Evolutionary conservation across 1,140 invertebrate species (phyloP), one percentile per base, ranked within the genome.

Genomic region (Chelonus insularis): DNA sequence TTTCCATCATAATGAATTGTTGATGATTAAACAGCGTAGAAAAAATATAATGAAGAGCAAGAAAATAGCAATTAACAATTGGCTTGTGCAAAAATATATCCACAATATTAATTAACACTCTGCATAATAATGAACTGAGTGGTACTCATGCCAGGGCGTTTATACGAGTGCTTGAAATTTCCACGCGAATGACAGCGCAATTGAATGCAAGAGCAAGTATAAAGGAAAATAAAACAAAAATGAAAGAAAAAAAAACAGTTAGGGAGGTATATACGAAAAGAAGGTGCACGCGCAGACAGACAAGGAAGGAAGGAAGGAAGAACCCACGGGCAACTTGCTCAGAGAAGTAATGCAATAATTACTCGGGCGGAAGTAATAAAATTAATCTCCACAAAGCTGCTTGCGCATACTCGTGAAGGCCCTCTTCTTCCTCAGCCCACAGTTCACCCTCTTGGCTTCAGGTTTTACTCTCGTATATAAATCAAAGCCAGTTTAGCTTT

Each of bases 401-500:
- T 25, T 50, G 11, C 21, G 25, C 36, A 34, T 36, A 36, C 39
- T 52, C 18, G 21, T 62, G 48, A 45, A 14, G 12, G 47, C 51
- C 32, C 47, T 18, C 43, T 20, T 12, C 57, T 34, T 51, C 14
- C 29, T 51, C 50, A n/a, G 23, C 9, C 45, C 34, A 23, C 47
- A 34, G 32, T 54, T 48, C 56, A 34, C 39, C 63, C 47, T 61
- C 60, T 66, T 25, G 52, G 58, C 59, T 57, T 57, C 59, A 50
- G 64, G 43, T 11, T 21, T 54, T 54, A 23, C 32, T n/a, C 34
- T 32, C 14, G 70, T 74, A 76, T 76, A 74, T 76, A 75, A 79
- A 79, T 79, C 74, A 78, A 76, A 77, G 63, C 67, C 72, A 77
- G 76, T 79, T 79, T 78, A 75, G 72, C 75, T 77, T 71, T 79